Conservation (phyloP, 2,797 vertebrate species). For the Helicolenus hilgendorfi region DNA sequence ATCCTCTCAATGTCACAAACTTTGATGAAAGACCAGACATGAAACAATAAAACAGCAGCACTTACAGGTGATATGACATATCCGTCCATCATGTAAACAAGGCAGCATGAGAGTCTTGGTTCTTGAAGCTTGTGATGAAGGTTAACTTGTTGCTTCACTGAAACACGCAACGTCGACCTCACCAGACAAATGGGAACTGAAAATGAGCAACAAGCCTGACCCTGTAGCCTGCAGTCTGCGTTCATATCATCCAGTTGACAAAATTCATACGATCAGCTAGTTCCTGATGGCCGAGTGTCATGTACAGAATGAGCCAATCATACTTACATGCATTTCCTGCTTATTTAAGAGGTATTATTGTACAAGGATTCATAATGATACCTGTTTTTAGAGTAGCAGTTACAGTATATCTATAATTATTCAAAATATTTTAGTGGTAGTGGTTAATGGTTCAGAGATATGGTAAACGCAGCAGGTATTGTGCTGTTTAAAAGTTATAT, state of each 20-base stretch:
- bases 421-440: background rate
- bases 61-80: conserved; percentile 96
- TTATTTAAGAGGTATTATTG: background rate
- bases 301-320: background rate
- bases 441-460: background rate
- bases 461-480: background rate
- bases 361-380: background rate
- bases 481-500: background rate
- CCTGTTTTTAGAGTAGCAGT: background rate
- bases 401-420: background rate
- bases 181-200: conserved; percentile 80
- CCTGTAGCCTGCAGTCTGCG: background rate
- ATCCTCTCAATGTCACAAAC: background rate
- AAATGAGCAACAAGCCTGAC: conserved; percentile 74
- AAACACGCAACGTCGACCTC: conserved; percentile 65
- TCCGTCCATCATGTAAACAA: conserved; percentile 96
- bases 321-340: background rate
- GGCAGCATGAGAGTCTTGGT: conserved; percentile 90
- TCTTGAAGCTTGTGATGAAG: conserved; percentile 49
- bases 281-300: conserved; percentile 59
- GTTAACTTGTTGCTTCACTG: conserved; percentile 66
- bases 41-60: conserved; percentile 32
- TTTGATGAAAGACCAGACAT: background rate
- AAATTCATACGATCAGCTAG: conserved; percentile 55
- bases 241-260: conserved; percentile 48